A percentile compares a stretch with the other conserved stretches of the same genome.
Evolutionary conservation across 2,113 vertebrate genomes (phyloP).

Genomic region (Silurus asotus): DNA sequence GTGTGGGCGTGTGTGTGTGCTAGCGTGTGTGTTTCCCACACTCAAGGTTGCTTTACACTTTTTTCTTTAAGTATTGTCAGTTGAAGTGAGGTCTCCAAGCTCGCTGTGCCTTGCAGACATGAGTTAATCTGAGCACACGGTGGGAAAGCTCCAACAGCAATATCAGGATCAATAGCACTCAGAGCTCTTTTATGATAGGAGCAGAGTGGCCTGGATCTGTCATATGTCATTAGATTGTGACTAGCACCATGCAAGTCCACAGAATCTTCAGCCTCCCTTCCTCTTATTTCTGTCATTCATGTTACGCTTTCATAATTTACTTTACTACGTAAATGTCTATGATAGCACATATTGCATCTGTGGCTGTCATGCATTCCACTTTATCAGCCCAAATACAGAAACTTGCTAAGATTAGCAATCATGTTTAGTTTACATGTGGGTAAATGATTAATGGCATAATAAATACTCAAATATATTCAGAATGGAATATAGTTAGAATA

Average conservation of each 20-base stretch:
- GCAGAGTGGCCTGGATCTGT: slow-evolving; percentile 84
- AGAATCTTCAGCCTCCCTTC: slow-evolving; percentile 50
- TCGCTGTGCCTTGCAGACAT: slow-evolving; percentile 40
- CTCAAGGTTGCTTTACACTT: neutral
- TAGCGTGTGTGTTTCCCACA: neutral
- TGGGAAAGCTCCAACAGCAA: slow-evolving; percentile 75
- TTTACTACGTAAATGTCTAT: neutral
- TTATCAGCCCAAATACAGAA: neutral
- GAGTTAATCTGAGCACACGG: slow-evolving; percentile 65
- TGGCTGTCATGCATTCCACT: neutral
- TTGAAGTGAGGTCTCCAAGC: slow-evolving; percentile 16
- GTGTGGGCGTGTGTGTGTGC: neutral
- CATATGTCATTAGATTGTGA: slow-evolving; percentile 76
- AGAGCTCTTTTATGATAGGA: slow-evolving; percentile 79
- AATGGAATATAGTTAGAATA: neutral
- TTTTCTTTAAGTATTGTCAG: neutral
- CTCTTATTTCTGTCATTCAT: neutral
- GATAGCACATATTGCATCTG: neutral
- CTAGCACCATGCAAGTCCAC: slow-evolving; percentile 61
- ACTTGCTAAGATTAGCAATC: slow-evolving; percentile 25
- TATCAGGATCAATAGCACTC: slow-evolving; percentile 79
- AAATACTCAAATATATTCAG: neutral
- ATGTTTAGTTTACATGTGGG: neutral
- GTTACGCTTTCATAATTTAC: neutral
- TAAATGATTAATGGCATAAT: neutral